phyloP scores from a whole-genome alignment of 1,140 invertebrate genomes.

The Asobara japonica region DNA sequence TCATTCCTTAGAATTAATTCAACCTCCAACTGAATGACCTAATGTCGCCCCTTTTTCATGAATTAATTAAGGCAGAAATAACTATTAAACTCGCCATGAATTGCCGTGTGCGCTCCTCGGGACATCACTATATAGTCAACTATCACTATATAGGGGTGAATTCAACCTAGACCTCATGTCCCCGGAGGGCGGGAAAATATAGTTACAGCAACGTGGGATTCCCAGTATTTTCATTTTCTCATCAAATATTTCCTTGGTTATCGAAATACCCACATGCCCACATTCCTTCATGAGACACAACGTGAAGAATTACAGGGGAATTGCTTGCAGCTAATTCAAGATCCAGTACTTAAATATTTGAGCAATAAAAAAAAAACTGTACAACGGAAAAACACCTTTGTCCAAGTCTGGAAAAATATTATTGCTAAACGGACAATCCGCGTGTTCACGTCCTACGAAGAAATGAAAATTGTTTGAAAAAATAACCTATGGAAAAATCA shows the following conservation, averaged over 20 bases:
- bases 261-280: not conserved
- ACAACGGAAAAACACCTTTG: not conserved
- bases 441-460: too few relatives aligned
- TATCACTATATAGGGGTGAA: not conserved
- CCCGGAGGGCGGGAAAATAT: not conserved
- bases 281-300: not conserved
- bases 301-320: not conserved
- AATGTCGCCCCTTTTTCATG: not conserved
- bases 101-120: not conserved
- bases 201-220: not conserved
- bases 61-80: not conserved
- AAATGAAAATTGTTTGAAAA: too few relatives aligned
- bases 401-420: not conserved
- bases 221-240: not conserved
- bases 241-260: constrained; percentile 5
- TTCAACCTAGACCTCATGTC: not conserved
- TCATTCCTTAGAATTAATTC: not conserved
- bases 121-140: not conserved
- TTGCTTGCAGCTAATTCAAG: too few relatives aligned
- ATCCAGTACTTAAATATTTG: too few relatives aligned
- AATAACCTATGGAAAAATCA: too few relatives aligned
- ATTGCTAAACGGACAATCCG: not conserved
- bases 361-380: not conserved
- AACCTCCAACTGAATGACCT: too few relatives aligned
- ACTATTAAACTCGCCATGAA: not conserved